Evolutionary conservation across 2,113 vertebrate species (phyloP), one percentile per base, ranked within the genome.

Genomic region (Grammomys dolichurus): DNA sequence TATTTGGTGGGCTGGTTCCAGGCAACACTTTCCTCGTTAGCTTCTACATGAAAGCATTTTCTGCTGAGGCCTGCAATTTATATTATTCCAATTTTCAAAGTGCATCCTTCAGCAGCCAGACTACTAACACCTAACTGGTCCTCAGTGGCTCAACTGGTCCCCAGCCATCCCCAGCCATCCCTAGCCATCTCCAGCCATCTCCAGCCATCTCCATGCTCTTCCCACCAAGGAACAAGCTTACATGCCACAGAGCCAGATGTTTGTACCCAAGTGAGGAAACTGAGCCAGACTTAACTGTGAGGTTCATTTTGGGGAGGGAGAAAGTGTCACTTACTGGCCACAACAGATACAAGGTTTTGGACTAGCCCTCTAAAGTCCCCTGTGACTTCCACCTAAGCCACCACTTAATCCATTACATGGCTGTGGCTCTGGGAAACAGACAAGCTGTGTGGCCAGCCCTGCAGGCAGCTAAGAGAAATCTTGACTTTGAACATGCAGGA

Each of bases 201-300:
- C 9, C 43, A 95, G 96, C 26, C 81, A 51, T 88, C 73, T n/a
- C 56, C 11, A 0, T 33, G 19, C 58, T 88, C 73, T 96, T 95
- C 33, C 96, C 98, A 96, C 84, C 89, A 95, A 97, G 97, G 94
- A 98, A 98, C 96, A 95, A 96, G 97, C 33, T 69, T 54, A 36
- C 46, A 13, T 0, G 0, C 12, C 43, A 51, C n/a, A 70, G 40
- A 54, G 2, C 16, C 58, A 46, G 63, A 56, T 3, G 70, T 63
- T 46, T 88, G 54, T 46, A n/a, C 2, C 28, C n/a, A 22, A 78
- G 36, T 60, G 51, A 76, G 63, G 46, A 88, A 84, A 60, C n/a
- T 12, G 19, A 60, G 48, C 31, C n/a, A 17, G 33, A 51, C 87
- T 28, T 12, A 48, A 46, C 36, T 78, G 24, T 9, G 31, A 69